Evolutionary conservation across 2,888 invertebrate genomes (phyloP).

Genomic region (Rotaria magnacalcarata): DNA sequence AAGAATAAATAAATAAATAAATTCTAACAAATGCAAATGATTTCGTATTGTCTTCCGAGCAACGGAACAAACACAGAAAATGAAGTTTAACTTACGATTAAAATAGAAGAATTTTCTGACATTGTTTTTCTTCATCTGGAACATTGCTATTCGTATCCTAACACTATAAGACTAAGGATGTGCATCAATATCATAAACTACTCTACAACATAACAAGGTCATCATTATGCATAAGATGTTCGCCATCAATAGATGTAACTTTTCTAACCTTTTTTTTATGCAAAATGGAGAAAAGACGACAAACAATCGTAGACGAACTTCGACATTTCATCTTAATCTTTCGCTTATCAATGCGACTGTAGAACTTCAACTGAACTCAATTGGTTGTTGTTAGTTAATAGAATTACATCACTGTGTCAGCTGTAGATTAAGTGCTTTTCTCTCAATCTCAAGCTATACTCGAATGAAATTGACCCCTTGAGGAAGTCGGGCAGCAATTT

Average conservation of each 20-base stretch:
- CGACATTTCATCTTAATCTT: background rate
- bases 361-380: background rate
- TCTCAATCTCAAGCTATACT: background rate
- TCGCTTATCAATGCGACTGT: background rate
- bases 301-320: background rate
- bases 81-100: too few species aligned
- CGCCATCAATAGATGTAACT: background rate
- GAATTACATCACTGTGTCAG: background rate
- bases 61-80: too few species aligned
- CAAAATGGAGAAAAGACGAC: background rate
- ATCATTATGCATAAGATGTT: background rate
- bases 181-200: constrained; percentile 9
- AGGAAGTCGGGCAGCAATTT: background rate
- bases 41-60: background rate
- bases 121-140: background rate
- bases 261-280: background rate
- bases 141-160: background rate
- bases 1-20: background rate
- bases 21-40: background rate
- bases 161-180: background rate
- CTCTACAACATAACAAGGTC: background rate
- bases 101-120: background rate
- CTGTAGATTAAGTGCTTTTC: background rate
- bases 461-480: background rate
- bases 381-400: background rate